Conservation (phyloP, 2,888 invertebrate genomes). For the Dolichopus griseipennis region DNA sequence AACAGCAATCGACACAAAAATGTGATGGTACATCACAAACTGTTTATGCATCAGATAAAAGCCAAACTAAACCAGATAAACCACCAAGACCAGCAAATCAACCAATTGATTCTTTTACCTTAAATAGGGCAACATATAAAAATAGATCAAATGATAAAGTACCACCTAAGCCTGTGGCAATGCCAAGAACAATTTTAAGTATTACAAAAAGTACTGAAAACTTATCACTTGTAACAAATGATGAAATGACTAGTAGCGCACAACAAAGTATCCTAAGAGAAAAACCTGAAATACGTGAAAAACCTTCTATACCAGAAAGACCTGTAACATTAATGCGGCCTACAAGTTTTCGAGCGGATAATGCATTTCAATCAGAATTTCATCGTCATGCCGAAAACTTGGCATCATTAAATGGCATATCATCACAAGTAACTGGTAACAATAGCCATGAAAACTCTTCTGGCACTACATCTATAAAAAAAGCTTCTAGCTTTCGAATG, state of each 20-base stretch:
- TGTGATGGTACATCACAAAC: slow-evolving; percentile 27
- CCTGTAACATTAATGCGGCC: slow-evolving; percentile 41
- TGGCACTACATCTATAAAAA: slow-evolving; percentile 17
- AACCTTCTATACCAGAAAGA: slow-evolving; percentile 74
- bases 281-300: slow-evolving; percentile 46
- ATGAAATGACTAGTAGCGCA: neutral
- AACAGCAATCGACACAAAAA: slow-evolving; percentile 32
- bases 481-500: slow-evolving; percentile 24
- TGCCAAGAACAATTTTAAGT: slow-evolving; percentile 42
- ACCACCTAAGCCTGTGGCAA: slow-evolving; percentile 44
- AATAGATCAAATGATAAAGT: slow-evolving; percentile 18
- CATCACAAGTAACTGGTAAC: neutral
- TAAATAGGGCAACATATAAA: slow-evolving; percentile 25
- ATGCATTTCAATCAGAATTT: slow-evolving; percentile 8
- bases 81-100: slow-evolving; percentile 53
- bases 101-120: slow-evolving; percentile 25
- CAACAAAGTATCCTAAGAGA: neutral
- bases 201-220: slow-evolving; percentile 28
- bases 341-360: slow-evolving; percentile 19
- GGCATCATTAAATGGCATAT: neutral
- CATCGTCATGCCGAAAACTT: neutral
- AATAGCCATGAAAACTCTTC: neutral
- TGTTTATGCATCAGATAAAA: slow-evolving; percentile 13
- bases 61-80: slow-evolving; percentile 49
- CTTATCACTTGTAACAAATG: slow-evolving; percentile 19